These are phyloP conservation scores for Seira sanloemensis DNA, from an alignment of 2,888 invertebrate genomes.

Conservation along the genomic window DNA sequence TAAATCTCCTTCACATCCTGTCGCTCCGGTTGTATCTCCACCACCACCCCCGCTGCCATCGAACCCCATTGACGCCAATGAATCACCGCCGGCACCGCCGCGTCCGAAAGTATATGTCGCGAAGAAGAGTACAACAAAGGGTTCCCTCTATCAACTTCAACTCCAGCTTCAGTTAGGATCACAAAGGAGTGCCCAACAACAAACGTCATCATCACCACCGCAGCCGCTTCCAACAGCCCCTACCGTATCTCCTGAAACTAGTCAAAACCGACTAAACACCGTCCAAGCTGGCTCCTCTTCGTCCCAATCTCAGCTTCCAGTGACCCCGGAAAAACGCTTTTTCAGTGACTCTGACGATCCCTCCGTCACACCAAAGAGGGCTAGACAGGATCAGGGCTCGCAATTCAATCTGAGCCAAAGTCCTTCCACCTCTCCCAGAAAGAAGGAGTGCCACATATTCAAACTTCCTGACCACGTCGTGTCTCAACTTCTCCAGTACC, in stretches of 20 bases:
- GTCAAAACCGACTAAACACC: not conserved
- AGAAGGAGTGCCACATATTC: not conserved
- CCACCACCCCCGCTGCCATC: no score
- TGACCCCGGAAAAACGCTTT: no score
- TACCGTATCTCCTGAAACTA: not conserved
- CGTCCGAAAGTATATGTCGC: not conserved
- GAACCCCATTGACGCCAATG: not conserved
- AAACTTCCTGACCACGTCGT: not conserved
- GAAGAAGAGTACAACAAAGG: constrained; percentile 26
- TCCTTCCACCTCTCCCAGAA: not conserved
- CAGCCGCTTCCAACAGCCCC: not conserved
- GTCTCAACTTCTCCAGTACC: not conserved
- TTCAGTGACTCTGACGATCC: no score
- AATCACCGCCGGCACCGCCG: not conserved
- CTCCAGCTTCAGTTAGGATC: not conserved
- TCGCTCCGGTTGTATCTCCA: no score
- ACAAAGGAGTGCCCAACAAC: not conserved
- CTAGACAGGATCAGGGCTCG: not conserved
- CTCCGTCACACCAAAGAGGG: not conserved
- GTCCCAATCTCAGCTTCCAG: no score
- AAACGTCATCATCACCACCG: not conserved
- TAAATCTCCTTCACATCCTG: no score
- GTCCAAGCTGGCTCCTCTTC: no score
- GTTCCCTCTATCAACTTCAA: not conserved
- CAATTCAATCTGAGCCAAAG: not conserved